A percentile compares a stretch with the other conserved stretches of the same genome.
Conservation (phyloP, 2,888 invertebrate species). For the Trachelus troglodyta region DNA sequence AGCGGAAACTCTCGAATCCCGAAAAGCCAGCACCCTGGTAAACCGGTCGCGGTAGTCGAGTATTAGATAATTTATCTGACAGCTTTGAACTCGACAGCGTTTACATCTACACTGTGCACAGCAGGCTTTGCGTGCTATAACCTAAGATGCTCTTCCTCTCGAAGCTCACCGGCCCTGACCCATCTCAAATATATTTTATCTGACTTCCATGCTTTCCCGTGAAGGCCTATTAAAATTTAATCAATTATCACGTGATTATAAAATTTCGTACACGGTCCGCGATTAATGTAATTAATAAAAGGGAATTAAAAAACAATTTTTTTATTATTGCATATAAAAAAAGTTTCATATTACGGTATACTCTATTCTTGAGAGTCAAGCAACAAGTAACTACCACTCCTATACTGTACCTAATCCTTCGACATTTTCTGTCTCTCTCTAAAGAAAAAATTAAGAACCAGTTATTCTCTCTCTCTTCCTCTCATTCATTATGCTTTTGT, state of each 20-base stretch:
- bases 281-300: background rate
- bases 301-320: background rate
- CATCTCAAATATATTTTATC: background rate
- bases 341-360: background rate
- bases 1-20: background rate
- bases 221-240: background rate
- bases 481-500: background rate
- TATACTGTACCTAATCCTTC: constrained; percentile 12
- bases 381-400: background rate
- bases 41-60: constrained; percentile 46
- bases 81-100: constrained; percentile 41
- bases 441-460: background rate
- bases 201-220: background rate
- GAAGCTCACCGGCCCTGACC: background rate
- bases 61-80: constrained; percentile 50
- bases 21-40: constrained; percentile 1
- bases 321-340: background rate
- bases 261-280: background rate
- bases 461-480: constrained; percentile 1
- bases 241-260: background rate
- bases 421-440: background rate
- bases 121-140: background rate
- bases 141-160: background rate
- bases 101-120: constrained; percentile 1
- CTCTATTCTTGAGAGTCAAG: background rate